These are phyloP conservation scores for Cotesia congregata DNA, from an alignment of 2,888 invertebrate genomes.

Conservation along the genomic window DNA sequence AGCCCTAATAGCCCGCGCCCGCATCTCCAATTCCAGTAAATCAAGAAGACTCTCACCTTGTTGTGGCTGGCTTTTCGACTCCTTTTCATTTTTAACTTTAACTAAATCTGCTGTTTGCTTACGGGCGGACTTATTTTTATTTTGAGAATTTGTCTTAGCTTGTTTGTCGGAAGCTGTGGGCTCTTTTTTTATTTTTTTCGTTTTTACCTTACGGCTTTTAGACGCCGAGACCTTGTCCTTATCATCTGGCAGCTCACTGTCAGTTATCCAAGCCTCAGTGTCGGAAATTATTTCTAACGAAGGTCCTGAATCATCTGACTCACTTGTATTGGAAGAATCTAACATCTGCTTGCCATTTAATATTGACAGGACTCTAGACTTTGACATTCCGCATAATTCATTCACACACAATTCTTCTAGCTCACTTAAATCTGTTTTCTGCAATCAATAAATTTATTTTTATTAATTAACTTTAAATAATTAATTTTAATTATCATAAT, in stretches of 20 bases:
- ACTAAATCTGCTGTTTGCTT: slow-evolving; percentile 44
- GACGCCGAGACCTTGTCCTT: slow-evolving; percentile 52
- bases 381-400: slow-evolving; percentile 67
- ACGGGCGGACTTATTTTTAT: slow-evolving; percentile 43
- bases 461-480: background rate
- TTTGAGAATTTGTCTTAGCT: slow-evolving; percentile 47
- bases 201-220: slow-evolving; percentile 50
- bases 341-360: slow-evolving; percentile 64
- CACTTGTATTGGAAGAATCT: slow-evolving; percentile 66
- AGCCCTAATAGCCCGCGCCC: slow-evolving; percentile 74
- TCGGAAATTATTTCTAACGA: slow-evolving; percentile 69
- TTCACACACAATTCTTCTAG: slow-evolving; percentile 65
- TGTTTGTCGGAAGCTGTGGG: slow-evolving; percentile 40
- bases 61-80: slow-evolving; percentile 55
- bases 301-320: slow-evolving; percentile 65
- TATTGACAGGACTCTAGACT: slow-evolving; percentile 61
- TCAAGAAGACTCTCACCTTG: slow-evolving; percentile 72
- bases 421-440: slow-evolving; percentile 64
- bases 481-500: background rate
- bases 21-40: slow-evolving; percentile 74
- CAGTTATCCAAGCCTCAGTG: slow-evolving; percentile 65
- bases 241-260: slow-evolving; percentile 56
- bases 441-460: background rate
- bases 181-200: slow-evolving; percentile 37
- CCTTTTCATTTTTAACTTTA: slow-evolving; percentile 58